Evolutionary conservation across 2,797 vertebrate genomes (phyloP).

Genomic region (Pogoniulus pusillus): DNA sequence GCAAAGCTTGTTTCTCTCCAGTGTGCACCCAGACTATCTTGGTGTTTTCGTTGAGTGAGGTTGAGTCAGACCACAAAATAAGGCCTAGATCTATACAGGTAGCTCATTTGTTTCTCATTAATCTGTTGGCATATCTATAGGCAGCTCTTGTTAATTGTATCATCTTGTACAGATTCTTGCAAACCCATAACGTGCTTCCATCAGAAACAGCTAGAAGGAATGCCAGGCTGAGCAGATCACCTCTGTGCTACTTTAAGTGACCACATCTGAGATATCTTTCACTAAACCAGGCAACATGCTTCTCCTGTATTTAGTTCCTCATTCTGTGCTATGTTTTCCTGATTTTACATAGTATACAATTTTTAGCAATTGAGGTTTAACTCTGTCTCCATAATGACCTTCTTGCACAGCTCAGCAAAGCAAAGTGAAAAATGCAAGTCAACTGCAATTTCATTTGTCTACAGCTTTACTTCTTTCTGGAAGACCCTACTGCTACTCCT

Average conservation of each 20-base stretch:
- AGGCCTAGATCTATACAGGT: background rate
- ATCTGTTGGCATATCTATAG: background rate
- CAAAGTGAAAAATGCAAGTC: background rate
- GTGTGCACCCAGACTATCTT: background rate
- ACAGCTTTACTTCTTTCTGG: background rate
- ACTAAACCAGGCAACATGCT: background rate
- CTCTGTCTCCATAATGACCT: background rate
- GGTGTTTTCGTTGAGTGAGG: background rate
- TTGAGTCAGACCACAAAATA: background rate
- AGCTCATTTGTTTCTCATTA: background rate
- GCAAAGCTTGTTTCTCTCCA: background rate
- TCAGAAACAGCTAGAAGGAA: background rate
- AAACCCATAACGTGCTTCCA: background rate
- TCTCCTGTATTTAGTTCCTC: background rate
- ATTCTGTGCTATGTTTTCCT: background rate
- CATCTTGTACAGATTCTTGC: background rate
- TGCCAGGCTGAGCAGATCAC: background rate
- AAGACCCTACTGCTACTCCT: background rate
- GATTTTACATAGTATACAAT: background rate
- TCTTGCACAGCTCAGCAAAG: background rate
- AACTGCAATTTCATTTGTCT: background rate
- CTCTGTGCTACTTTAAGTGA: background rate
- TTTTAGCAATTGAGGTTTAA: background rate
- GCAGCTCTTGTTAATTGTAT: background rate
- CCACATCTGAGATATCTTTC: background rate